Conservation (phyloP, 1,140 invertebrate genomes). For the Drosophila takahashii region DNA sequence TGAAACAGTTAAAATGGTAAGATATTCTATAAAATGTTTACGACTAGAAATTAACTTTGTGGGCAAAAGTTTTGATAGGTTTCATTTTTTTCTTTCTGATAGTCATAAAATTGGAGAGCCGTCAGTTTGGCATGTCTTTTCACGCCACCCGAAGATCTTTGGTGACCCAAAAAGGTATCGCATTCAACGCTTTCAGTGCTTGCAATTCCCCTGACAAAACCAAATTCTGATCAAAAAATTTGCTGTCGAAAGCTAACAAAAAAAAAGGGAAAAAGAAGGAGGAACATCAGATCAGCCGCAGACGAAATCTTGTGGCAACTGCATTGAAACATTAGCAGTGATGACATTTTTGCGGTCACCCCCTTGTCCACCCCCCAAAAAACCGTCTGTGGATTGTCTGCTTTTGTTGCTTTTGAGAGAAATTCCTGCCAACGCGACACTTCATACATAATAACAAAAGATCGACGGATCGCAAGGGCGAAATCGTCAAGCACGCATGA, state of each 20-base stretch:
- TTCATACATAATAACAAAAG: slow-evolving; percentile 84
- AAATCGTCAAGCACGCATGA: slow-evolving; percentile 25
- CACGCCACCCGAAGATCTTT: slow-evolving; percentile 40
- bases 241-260: slow-evolving; percentile 42
- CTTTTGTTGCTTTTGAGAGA: slow-evolving; percentile 51
- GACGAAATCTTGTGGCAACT: slow-evolving; percentile 63
- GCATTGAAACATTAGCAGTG: slow-evolving; percentile 84
- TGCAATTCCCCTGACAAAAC: slow-evolving; percentile 63
- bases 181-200: slow-evolving; percentile 75
- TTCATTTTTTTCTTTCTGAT: background rate
- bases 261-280: background rate
- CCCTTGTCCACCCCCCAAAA: slow-evolving; percentile 19
- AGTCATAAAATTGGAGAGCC: slow-evolving; percentile 17
- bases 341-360: slow-evolving; percentile 82
- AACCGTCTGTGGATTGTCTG: slow-evolving; percentile 52
- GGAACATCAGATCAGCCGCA: slow-evolving; percentile 44
- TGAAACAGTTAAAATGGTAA: slow-evolving; percentile 26
- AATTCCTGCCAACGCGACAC: slow-evolving; percentile 80
- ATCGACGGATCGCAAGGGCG: slow-evolving; percentile 43
- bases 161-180: slow-evolving; percentile 71
- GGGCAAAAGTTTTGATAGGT: slow-evolving; percentile 7
- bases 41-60: slow-evolving; percentile 30
- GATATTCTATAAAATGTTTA: slow-evolving; percentile 30
- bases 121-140: slow-evolving; percentile 72
- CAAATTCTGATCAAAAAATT: slow-evolving; percentile 73